phyloP scores from a whole-genome alignment of 2,113 vertebrate genomes.

The Tauraco erythrolophus region DNA sequence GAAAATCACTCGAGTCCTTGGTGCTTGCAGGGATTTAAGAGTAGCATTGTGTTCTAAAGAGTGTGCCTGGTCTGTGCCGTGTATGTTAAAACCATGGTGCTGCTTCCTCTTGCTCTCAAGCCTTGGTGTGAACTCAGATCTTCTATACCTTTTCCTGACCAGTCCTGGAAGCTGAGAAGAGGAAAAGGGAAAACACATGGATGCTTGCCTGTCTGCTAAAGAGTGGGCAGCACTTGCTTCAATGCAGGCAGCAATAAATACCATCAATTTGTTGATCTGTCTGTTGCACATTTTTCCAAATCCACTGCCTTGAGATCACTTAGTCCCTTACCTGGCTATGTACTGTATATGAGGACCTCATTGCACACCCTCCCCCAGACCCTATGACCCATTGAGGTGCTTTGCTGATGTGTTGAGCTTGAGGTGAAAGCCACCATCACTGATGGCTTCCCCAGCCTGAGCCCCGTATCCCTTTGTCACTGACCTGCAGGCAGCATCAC shows the following conservation, averaged over 20 bases:
- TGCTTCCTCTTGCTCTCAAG: background rate
- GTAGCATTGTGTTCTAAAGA: background rate
- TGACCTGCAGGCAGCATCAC: accelerated
- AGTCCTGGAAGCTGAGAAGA: background rate
- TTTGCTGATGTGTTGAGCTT: background rate
- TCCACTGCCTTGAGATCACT: background rate
- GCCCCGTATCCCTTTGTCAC: background rate
- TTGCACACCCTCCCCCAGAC: accelerated
- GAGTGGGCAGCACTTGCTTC: background rate
- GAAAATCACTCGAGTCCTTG: accelerated
- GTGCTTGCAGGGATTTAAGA: background rate
- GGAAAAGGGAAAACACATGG: background rate
- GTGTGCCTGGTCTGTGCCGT: background rate
- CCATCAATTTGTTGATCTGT: background rate
- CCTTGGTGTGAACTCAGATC: background rate
- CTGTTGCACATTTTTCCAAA: background rate
- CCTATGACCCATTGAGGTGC: background rate
- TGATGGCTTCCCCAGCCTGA: background rate
- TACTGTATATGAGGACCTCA: background rate
- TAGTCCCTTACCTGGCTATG: background rate
- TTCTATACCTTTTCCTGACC: background rate
- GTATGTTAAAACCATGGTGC: accelerated
- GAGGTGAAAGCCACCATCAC: background rate
- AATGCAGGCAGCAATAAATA: background rate
- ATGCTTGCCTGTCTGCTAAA: background rate